Conservation (phyloP, 2,888 invertebrate genomes). For the Andrena haemorrhoa region DNA sequence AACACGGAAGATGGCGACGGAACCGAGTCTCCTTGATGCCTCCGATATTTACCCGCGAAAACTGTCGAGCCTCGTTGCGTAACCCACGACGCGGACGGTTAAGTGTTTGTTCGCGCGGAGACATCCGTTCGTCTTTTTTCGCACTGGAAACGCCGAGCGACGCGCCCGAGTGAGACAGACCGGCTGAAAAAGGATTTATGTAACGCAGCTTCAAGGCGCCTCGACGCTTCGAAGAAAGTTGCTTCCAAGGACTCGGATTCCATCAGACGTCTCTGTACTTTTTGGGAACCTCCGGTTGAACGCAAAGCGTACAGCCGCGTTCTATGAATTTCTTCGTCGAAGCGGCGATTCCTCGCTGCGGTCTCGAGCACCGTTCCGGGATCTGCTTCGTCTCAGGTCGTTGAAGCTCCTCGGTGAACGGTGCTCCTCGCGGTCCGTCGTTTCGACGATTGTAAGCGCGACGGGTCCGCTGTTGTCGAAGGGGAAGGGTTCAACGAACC, state of each 20-base stretch:
- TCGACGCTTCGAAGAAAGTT: background rate
- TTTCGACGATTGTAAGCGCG: background rate
- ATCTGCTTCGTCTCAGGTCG: background rate
- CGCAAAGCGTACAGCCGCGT: no score
- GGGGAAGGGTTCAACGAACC: constrained; percentile 45
- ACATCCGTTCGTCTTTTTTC: constrained; percentile 17
- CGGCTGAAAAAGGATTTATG: background rate
- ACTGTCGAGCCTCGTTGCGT: constrained; percentile 20
- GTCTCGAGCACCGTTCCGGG: background rate
- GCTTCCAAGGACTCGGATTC: background rate
- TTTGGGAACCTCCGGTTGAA: background rate
- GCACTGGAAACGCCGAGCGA: background rate
- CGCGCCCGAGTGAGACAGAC: background rate
- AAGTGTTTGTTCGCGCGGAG: constrained; percentile 22
- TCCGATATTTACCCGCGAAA: constrained; percentile 46
- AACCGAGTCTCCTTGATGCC: constrained; percentile 3
- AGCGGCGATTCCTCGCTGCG: no score
- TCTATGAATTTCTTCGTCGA: no score
- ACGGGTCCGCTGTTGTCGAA: constrained; percentile 28
- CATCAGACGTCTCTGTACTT: background rate
- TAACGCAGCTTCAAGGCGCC: background rate
- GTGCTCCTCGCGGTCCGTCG: background rate
- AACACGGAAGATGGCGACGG: constrained; percentile 18
- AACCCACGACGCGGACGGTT: constrained; percentile 13
- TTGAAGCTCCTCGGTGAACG: background rate